Evolutionary conservation across 2,888 invertebrate species (phyloP).

Genomic region (Eupithecia inturbata): DNA sequence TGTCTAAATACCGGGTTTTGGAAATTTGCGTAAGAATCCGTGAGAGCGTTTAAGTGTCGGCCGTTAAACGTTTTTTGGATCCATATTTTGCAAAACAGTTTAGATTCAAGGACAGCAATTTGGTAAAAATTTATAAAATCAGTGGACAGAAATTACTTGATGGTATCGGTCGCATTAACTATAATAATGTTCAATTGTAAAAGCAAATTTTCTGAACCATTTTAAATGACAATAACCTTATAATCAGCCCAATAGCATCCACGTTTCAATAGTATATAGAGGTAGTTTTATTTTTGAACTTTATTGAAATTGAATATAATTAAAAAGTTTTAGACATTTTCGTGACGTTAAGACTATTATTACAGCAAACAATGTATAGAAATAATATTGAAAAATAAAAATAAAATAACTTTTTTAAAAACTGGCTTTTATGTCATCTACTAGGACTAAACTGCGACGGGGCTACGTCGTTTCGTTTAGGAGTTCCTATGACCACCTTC

Average conservation of each 20-base stretch:
- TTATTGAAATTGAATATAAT: not conserved
- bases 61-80: not conserved
- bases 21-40: not conserved
- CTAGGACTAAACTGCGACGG: too few species aligned
- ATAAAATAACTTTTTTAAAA: too few species aligned
- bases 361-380: not conserved
- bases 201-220: not conserved
- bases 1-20: not conserved
- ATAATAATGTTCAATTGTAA: slow-evolving; percentile 10
- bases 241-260: not conserved
- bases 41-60: not conserved
- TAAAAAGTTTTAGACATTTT: not conserved
- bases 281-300: not conserved
- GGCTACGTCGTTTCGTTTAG: too few species aligned
- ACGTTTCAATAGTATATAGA: not conserved
- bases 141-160: slow-evolving; percentile 30
- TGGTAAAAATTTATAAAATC: slow-evolving; percentile 31
- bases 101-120: slow-evolving; percentile 29
- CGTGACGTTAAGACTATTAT: not conserved
- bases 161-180: slow-evolving; percentile 31
- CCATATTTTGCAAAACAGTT: not conserved
- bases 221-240: slow-evolving; percentile 2
- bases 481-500: too few species aligned
- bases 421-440: too few species aligned
- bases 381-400: not conserved